phyloP scores from a whole-genome alignment of 2,113 vertebrate genomes.

The Narcine bancroftii region DNA sequence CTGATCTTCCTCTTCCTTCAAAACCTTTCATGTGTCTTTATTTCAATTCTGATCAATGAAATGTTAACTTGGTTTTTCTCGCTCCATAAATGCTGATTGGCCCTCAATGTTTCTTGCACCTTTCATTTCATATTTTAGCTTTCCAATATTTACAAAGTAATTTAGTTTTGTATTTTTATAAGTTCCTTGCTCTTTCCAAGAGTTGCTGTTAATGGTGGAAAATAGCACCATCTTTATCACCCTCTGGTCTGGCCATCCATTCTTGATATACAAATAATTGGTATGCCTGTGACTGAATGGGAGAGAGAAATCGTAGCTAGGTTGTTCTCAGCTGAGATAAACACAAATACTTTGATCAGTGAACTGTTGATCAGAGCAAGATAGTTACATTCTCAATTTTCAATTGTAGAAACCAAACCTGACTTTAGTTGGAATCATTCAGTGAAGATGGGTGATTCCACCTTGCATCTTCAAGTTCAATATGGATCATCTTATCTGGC shows the following conservation, averaged over 20 bases:
- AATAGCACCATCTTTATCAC: neutral
- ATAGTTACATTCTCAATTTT: neutral
- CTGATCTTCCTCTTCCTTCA: too few species aligned
- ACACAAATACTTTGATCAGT: neutral
- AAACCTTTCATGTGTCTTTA: too few species aligned
- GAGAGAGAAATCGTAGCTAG: neutral
- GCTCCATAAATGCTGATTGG: too few species aligned
- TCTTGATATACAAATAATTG: neutral
- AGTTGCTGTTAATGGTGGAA: neutral
- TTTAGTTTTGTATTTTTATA: neutral
- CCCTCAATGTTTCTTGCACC: too few species aligned
- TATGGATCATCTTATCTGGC: neutral
- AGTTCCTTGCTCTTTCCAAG: neutral
- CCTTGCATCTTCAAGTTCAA: neutral
- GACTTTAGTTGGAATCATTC: neutral
- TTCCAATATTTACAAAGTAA: too few species aligned
- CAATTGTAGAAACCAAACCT: neutral
- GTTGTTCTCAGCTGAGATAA: neutral
- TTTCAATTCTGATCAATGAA: too few species aligned
- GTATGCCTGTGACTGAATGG: neutral
- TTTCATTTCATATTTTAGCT: too few species aligned
- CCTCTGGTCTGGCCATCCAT: neutral
- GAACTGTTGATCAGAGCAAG: neutral
- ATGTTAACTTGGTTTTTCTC: too few species aligned
- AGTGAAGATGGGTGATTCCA: neutral